Base-by-base conservation (phyloP, 2,888 invertebrate genomes). In the Megaustenia siamemsis region DNA sequence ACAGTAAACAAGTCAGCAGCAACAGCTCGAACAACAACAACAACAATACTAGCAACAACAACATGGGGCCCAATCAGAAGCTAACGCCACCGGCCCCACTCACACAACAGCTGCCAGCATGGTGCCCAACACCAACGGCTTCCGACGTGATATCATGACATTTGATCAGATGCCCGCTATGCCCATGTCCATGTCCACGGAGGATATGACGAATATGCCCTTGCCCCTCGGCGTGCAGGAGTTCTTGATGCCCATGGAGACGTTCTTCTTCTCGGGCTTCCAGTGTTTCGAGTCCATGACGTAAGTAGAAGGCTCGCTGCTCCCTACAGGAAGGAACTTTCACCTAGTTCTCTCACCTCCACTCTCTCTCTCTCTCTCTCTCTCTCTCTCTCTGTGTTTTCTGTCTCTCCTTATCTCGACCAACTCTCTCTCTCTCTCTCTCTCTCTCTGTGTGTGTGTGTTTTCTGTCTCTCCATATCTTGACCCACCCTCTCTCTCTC, bases 171-270 rank as follows among this genome's bases (percentile, higher is more conserved):
- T 73, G 32, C 45, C 71, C 15, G n/a, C n/a, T n/a, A n/a, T n/a
- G n/a, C n/a, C n/a, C n/a, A 28, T 73, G 49, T 45, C 73, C 4
- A 60, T 56, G 60, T 45, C 77, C 0, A 35, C 63, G 3, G 77
- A 77, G 77, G 60, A 60, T 5, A 77, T 77, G 79, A 32, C 45
- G 15, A 68, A 38, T 35, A n/a, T 79, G 68, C 56, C 45, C 15
- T n/a, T 81, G 38, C 66, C 81, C 5, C 12, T 81, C 53, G 83
- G 83, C 12, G 83, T 32, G 15, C 76, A 73, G n/a, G 82, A 82
- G 35, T 82, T 82, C n/a, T 43, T 43, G 32, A 43, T 82, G 82
- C 60, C 82, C 38, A 45, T 81, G 49, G 81, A 81, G 40, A 56
- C 81, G 18, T 81, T 81, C 38, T 81, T 53, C 56, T 81, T 81